Conservation (phyloP, 2,888 invertebrate genomes). For the Agriopis aurantiaria region DNA sequence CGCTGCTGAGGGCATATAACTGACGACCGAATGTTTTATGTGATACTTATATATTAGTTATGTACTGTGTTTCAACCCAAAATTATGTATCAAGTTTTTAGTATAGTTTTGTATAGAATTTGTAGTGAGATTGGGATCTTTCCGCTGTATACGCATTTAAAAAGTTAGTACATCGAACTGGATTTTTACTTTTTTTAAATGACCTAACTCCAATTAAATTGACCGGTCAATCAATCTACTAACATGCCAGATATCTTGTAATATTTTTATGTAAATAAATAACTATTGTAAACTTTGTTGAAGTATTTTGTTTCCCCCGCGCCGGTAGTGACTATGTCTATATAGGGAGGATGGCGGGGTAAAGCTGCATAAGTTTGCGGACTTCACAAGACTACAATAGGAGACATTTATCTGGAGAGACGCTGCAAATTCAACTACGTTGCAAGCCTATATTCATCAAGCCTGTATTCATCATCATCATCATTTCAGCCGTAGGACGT, state of each 20-base stretch:
- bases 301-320: not conserved
- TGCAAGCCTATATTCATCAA: too few relatives aligned
- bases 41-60: too few relatives aligned
- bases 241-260: slow-evolving; percentile 31
- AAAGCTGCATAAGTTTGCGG: too few relatives aligned
- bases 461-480: too few relatives aligned
- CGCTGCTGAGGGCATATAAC: not conserved
- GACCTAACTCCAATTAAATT: not conserved
- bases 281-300: slow-evolving; percentile 19
- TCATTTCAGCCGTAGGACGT: too few relatives aligned
- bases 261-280: slow-evolving; percentile 43
- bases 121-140: not conserved
- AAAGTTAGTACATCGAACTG: not conserved
- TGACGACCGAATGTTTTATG: not conserved
- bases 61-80: not conserved
- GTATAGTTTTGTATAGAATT: not conserved
- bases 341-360: too few relatives aligned
- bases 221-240: slow-evolving; percentile 15
- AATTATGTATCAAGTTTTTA: not conserved
- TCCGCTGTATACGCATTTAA: not conserved
- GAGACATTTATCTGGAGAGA: too few relatives aligned
- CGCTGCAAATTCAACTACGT: too few relatives aligned
- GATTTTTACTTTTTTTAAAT: not conserved
- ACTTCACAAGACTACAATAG: too few relatives aligned
- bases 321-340: too few relatives aligned